A percentile compares a stretch with the other conserved stretches of the same genome.
phyloP scores from a whole-genome alignment of 2,113 vertebrate species.

The Amphilophus citrinellus region DNA sequence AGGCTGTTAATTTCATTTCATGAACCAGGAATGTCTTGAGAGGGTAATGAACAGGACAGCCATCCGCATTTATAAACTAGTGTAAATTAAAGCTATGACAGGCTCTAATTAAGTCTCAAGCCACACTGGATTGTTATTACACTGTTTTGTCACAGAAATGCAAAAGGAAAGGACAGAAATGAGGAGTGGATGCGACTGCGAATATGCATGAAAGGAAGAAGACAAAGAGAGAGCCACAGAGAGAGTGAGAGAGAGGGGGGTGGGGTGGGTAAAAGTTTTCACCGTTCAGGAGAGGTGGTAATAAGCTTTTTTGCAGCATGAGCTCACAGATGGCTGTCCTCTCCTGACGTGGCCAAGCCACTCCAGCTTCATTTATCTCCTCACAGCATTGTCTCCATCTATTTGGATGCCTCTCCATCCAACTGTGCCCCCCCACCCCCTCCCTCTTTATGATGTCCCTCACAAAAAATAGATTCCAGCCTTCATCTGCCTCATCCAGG shows the following conservation, averaged over 20 bases:
- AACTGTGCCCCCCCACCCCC: neutral
- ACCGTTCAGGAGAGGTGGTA: conserved; percentile 22
- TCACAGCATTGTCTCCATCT: conserved; percentile 43
- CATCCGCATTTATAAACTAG: conserved; percentile 40
- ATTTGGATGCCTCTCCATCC: conserved; percentile 26
- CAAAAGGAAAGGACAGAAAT: conserved; percentile 9
- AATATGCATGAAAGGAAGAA: conserved; percentile 19
- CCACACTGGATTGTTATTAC: conserved; percentile 38
- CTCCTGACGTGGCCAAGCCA: conserved; percentile 34
- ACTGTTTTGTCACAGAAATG: conserved; percentile 46
- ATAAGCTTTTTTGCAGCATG: conserved; percentile 46
- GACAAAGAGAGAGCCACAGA: conserved; percentile 29
- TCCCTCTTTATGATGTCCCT: conserved; percentile 1
- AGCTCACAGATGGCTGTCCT: conserved; percentile 57
- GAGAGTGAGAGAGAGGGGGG: neutral
- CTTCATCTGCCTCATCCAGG: conserved; percentile 5
- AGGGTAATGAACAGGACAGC: conserved; percentile 50
- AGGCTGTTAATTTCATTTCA: conserved; percentile 40
- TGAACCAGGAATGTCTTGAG: conserved; percentile 29
- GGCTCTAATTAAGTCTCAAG: conserved; percentile 57
- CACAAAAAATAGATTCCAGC: conserved; percentile 22
- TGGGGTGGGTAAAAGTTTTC: conserved; percentile 44
- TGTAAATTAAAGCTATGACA: conserved; percentile 47
- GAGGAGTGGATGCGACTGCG: conserved; percentile 14
- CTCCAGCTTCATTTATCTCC: conserved; percentile 60